A percentile compares a stretch with the other conserved stretches of the same genome.
phyloP scores from a whole-genome alignment of 1,140 invertebrate genomes.

The Belonocnema kinseyi region DNA sequence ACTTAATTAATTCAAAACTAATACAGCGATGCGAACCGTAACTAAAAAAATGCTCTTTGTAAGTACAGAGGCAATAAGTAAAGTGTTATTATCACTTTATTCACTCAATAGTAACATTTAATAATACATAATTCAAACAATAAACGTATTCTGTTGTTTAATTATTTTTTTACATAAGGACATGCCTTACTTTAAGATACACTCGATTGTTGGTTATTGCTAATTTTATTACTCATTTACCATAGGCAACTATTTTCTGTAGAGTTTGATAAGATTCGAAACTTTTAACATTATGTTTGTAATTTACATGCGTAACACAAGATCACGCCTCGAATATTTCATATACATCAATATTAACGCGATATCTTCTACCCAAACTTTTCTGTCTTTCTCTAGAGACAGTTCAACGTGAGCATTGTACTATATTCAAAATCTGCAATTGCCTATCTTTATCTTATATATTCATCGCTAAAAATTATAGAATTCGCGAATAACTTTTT shows the following conservation, averaged over 20 bases:
- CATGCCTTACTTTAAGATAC: conserved; percentile 72
- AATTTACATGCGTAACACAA: conserved; percentile 70
- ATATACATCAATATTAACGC: neutral
- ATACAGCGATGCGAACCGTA: conserved; percentile 49
- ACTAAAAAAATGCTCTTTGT: conserved; percentile 50
- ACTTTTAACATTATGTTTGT: conserved; percentile 69
- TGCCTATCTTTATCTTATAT: neutral
- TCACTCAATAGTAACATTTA: conserved; percentile 75
- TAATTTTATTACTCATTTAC: conserved; percentile 70
- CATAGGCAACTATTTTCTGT: conserved; percentile 74
- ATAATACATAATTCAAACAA: conserved; percentile 75
- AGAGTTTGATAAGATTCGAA: conserved; percentile 74
- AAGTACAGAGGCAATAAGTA: conserved; percentile 62
- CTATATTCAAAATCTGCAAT: neutral
- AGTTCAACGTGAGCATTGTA: conserved; percentile 3
- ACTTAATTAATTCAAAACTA: conserved; percentile 42
- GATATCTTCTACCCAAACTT: too few species aligned
- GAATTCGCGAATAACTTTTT: neutral
- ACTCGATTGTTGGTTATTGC: conserved; percentile 70
- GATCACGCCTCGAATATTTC: conserved; percentile 33
- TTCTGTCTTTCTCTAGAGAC: neutral
- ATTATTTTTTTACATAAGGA: conserved; percentile 71
- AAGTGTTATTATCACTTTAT: conserved; percentile 74
- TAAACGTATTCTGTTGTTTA: conserved; percentile 67
- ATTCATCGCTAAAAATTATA: neutral